Evolutionary conservation across 1,140 invertebrate genomes (phyloP).

Genomic region (Drosophila kohkoa): DNA sequence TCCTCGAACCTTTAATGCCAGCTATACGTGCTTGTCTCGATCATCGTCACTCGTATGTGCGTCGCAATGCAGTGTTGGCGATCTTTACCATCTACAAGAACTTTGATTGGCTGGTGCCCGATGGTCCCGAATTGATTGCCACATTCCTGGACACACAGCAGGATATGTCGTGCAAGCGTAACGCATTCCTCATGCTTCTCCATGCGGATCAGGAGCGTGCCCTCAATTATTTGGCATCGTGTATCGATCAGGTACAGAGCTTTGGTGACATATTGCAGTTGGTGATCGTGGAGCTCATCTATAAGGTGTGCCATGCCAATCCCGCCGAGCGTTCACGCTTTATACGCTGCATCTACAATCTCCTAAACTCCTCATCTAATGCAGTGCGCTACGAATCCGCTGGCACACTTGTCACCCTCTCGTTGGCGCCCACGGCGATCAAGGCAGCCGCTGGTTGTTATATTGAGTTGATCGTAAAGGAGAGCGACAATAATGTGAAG

Average conservation of each 20-base stretch:
- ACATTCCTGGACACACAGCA: slow-evolving; percentile 98
- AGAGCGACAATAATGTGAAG: slow-evolving; percentile 99
- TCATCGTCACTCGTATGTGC: slow-evolving; percentile 98
- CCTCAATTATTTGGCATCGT: slow-evolving; percentile 95
- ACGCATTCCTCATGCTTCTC: slow-evolving; percentile 99
- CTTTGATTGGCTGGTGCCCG: slow-evolving; percentile 99
- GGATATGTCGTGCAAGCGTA: slow-evolving; percentile 99
- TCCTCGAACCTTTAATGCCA: slow-evolving; percentile 99
- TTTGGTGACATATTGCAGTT: slow-evolving; percentile 99
- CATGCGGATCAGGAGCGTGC: slow-evolving; percentile 98
- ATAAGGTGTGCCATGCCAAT: slow-evolving; percentile 99
- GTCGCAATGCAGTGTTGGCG: slow-evolving; percentile 98
- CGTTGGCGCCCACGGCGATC: slow-evolving; percentile 97
- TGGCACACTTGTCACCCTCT: slow-evolving; percentile 99
- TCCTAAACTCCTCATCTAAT: slow-evolving; percentile 97
- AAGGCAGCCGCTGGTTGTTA: slow-evolving; percentile 99
- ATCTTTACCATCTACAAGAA: slow-evolving; percentile 99
- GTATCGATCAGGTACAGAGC: slow-evolving; percentile 96
- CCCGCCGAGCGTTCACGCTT: slow-evolving; percentile 98
- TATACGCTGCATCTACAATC: slow-evolving; percentile 99
- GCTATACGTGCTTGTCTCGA: slow-evolving; percentile 97
- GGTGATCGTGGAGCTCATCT: slow-evolving; percentile 99
- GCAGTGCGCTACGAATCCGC: slow-evolving; percentile 99
- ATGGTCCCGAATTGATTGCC: slow-evolving; percentile 98
- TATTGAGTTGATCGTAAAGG: slow-evolving; percentile 99